These are phyloP conservation scores for Rhabdomys pumilio DNA, from an alignment of 2,797 vertebrate species.

Conservation along the genomic window DNA sequence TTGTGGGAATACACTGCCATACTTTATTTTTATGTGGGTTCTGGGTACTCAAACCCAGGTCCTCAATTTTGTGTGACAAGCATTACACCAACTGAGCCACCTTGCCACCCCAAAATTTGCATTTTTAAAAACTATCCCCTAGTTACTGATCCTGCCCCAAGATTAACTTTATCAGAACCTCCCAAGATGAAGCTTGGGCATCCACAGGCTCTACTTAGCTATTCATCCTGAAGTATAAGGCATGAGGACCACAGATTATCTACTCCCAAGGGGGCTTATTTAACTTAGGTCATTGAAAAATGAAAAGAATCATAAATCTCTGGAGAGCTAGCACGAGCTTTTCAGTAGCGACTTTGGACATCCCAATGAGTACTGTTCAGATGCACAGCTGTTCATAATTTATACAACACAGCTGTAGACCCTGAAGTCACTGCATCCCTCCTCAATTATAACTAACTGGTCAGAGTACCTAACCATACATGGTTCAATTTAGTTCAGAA, in stretches of 20 bases:
- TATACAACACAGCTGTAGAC: neutral
- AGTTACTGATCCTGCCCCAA: neutral
- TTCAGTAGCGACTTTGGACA: neutral
- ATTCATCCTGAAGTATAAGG: neutral
- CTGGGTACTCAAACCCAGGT: neutral
- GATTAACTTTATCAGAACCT: constrained; percentile 21
- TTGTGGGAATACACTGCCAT: neutral
- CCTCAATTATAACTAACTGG: constrained; percentile 8
- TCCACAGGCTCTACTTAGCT: neutral
- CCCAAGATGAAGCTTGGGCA: neutral
- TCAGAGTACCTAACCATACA: neutral
- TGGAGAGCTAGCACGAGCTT: neutral
- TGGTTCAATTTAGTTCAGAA: neutral
- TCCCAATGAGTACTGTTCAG: neutral
- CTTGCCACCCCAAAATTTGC: neutral
- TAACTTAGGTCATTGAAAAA: constrained; percentile 41
- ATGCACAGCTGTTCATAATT: constrained; percentile 23
- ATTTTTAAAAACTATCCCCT: neutral
- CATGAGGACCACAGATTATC: neutral
- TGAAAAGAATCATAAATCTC: neutral
- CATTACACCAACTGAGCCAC: too few species aligned
- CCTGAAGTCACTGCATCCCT: neutral
- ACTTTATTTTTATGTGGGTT: neutral
- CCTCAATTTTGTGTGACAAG: neutral
- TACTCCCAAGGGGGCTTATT: neutral